Evolutionary conservation across 2,113 vertebrate species (phyloP).

Genomic region (Oreocharis arfaki): DNA sequence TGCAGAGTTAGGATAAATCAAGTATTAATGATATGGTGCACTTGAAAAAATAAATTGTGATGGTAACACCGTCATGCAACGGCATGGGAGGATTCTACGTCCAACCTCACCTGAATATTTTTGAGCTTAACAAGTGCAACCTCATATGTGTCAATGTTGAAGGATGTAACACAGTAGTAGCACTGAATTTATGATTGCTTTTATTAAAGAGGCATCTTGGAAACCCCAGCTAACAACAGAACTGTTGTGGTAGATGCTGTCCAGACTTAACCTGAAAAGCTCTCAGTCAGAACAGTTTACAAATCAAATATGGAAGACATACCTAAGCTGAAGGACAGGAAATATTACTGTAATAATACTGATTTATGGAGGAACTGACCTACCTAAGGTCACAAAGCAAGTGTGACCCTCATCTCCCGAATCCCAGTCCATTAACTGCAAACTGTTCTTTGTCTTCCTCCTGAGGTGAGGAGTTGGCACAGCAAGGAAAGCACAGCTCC

Average conservation of each 20-base stretch:
- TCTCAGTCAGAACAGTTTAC: slow-evolving; percentile 43
- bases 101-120: background rate
- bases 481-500: background rate
- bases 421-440: background rate
- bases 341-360: slow-evolving; percentile 46
- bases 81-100: background rate
- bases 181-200: background rate
- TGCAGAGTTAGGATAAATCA: background rate
- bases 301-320: slow-evolving; percentile 36
- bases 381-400: slow-evolving; percentile 15
- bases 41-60: background rate
- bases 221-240: background rate
- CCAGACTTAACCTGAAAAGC: slow-evolving; percentile 24
- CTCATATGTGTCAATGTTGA: background rate
- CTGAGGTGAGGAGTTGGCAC: background rate
- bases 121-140: background rate
- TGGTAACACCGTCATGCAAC: background rate
- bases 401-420: background rate
- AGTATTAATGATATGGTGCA: background rate
- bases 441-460: background rate
- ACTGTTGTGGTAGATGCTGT: background rate
- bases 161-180: background rate
- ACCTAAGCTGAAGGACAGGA: slow-evolving; percentile 15
- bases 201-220: background rate
- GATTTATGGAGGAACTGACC: slow-evolving; percentile 43